Conservation (phyloP, 30 jellyfish, hydroid and myxozoan species). For the Hydractinia symbiolongicarpus region DNA sequence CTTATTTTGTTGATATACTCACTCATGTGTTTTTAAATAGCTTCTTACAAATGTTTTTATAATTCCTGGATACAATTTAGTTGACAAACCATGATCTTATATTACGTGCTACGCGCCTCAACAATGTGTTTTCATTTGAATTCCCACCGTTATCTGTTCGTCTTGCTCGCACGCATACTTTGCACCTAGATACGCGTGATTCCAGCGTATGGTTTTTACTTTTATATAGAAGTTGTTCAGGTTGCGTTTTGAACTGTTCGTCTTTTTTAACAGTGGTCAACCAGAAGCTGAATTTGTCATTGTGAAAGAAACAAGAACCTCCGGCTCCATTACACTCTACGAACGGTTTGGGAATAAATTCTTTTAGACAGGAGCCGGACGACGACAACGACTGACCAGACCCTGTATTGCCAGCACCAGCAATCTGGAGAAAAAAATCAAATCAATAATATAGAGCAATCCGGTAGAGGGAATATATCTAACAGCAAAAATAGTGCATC, state of each 20-base stretch:
- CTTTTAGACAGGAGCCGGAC: constrained; percentile 88
- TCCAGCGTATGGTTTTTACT: constrained; percentile 64
- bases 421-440: constrained; percentile 39
- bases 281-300: constrained; percentile 96
- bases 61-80: too few relatives aligned
- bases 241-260: constrained; percentile 62
- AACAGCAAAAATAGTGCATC: too few relatives aligned
- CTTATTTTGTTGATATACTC: too few relatives aligned
- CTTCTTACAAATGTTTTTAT: too few relatives aligned
- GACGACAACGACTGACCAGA: constrained; percentile 91
- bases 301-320: constrained; percentile 77
- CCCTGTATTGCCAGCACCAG: constrained; percentile 96
- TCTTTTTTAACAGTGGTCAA: constrained; percentile 59
- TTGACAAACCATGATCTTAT: background rate
- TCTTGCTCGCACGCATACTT: constrained; percentile 50
- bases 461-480: too few relatives aligned
- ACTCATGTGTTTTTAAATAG: too few relatives aligned
- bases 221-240: constrained; percentile 40
- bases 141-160: constrained; percentile 6
- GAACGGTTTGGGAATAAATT: constrained; percentile 77
- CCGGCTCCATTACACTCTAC: constrained; percentile 93
- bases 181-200: constrained; percentile 76
- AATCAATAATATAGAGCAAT: background rate
- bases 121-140: background rate
- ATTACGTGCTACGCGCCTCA: constrained; percentile 8